phyloP scores from a whole-genome alignment of 53 echinoderm and acorn worm species.

The Paracentrotus lividus region DNA sequence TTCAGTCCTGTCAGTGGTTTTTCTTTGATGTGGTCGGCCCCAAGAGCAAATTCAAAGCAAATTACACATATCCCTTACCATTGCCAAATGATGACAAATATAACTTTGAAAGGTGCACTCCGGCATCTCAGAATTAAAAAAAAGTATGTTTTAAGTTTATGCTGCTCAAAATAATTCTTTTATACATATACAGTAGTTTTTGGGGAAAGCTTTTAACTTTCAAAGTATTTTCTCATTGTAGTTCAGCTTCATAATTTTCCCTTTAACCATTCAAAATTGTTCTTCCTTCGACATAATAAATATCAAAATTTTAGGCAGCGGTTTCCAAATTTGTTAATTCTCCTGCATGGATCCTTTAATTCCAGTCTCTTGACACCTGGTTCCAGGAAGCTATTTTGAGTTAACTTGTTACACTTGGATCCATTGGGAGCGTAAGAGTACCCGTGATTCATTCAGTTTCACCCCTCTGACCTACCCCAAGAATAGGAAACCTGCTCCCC shows the following conservation, averaged over 20 bases:
- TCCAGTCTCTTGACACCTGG: background rate
- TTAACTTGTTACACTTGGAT: background rate
- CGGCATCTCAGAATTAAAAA: background rate
- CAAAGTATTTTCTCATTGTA: background rate
- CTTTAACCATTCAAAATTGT: background rate
- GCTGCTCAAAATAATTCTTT: background rate
- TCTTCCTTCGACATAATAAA: background rate
- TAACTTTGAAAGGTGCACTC: background rate
- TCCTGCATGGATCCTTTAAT: background rate
- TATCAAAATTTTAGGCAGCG: too few species aligned
- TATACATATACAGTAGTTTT: background rate
- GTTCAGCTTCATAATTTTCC: background rate
- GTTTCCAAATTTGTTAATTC: background rate
- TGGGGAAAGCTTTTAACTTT: background rate
- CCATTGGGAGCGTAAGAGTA: background rate
- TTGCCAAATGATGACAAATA: slow-evolving; percentile 10
- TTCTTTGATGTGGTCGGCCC: slow-evolving; percentile 22
- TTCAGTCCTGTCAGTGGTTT: slow-evolving; percentile 9
- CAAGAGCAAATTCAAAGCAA: slow-evolving; percentile 43
- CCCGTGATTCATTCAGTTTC: slow-evolving; percentile 4
- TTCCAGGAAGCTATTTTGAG: slow-evolving; percentile 44
- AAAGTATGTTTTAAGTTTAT: background rate
- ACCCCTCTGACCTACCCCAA: background rate
- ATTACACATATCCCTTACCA: slow-evolving; percentile 12
- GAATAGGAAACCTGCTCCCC: slow-evolving; percentile 1